Percentiles rank a stretch among this genome's conserved stretches.
phyloP scores from a whole-genome alignment of 37 sponge, comb jelly and placozoan species.

The Beroe ovata region DNA sequence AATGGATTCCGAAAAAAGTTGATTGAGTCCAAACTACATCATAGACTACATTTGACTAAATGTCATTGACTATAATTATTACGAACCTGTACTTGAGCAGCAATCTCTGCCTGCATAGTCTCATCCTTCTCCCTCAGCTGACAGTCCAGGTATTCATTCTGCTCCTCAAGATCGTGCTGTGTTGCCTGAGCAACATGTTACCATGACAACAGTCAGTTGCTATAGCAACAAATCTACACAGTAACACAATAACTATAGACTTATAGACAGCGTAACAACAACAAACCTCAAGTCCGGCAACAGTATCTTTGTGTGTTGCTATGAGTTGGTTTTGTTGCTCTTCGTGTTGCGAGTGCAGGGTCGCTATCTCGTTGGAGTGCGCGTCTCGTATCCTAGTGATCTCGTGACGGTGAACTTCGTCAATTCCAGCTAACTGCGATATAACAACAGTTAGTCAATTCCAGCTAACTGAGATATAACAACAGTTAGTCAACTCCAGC shows the following conservation, averaged over 20 bases:
- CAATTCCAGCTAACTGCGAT: slow-evolving; percentile 10
- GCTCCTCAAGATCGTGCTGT: slow-evolving; percentile 55
- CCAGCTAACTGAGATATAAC: too few relatives aligned
- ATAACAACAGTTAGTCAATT: too few relatives aligned
- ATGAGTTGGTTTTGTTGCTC: slow-evolving; percentile 29
- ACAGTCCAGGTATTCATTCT: slow-evolving; percentile 56
- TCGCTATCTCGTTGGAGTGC: slow-evolving; percentile 28
- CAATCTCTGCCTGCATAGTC: slow-evolving; percentile 27
- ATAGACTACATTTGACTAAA: too few relatives aligned
- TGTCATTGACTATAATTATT: too few relatives aligned
- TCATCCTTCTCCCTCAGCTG: slow-evolving; percentile 60
- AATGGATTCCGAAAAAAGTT: too few relatives aligned
- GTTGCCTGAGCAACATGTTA: slow-evolving; percentile 11
- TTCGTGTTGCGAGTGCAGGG: slow-evolving; percentile 21
- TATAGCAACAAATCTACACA: too few relatives aligned
- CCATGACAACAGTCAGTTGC: background rate
- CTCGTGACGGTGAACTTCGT: slow-evolving; percentile 5
- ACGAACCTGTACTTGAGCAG: slow-evolving; percentile 32
- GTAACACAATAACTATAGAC: too few relatives aligned
- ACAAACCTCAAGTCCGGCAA: slow-evolving; percentile 37
- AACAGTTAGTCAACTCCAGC: too few relatives aligned
- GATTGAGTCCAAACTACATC: too few relatives aligned
- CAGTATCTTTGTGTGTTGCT: background rate
- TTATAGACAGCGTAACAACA: too few relatives aligned
- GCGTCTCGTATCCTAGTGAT: background rate